Base-by-base conservation (phyloP, 2,888 invertebrate genomes). In the Theodoxus fluviatilis region DNA sequence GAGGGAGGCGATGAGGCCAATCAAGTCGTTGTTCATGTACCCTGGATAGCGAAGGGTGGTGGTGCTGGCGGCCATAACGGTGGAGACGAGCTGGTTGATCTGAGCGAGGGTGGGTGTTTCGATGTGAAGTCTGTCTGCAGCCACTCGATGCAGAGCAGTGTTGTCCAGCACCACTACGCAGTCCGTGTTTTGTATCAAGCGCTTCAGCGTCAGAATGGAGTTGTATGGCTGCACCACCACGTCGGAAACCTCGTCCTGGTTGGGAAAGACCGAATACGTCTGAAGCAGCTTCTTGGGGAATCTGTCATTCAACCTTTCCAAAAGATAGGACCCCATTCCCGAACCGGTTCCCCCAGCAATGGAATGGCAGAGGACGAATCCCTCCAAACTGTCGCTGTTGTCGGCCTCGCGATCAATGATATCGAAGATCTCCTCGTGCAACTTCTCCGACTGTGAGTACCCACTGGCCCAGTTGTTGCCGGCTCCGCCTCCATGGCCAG, bases 391-490 rank as follows among this genome's bases (percentile, higher is more conserved):
- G 85, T 99, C 98, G 87, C 97, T 96, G 64, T 97, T 97, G 88
- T 99, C 99, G 3, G 98, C 98, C 88, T 99, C 98, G 79, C 98
- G 91, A 87, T 98, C 98, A 71, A 99, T 94, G 71, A 99, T 98
- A 88, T 99, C 98, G 89, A 98, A 97, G 55, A 98, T 94, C 89
- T 98, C 97, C 87, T 98, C 98, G 84, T 94, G 94, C 1, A 97
- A 89, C 82, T 92, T 93, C 86, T 96, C 96, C 18, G 96, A 97
- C 88, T 97, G 89, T 55, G 87, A 81, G 86, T 94, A 98, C 1
- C 99, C 99, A 25, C 94, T 94, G 0, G 98, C 98, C 99, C 99
- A 99, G 87, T 98, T 98, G 86, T 99, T 99, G 65, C 99, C 99
- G 3, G 99, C 99, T 71, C 99, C 98, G 68, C 98, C 98, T 9